phyloP scores from a whole-genome alignment of 2,113 vertebrate species.

The Neotoma lepida region DNA sequence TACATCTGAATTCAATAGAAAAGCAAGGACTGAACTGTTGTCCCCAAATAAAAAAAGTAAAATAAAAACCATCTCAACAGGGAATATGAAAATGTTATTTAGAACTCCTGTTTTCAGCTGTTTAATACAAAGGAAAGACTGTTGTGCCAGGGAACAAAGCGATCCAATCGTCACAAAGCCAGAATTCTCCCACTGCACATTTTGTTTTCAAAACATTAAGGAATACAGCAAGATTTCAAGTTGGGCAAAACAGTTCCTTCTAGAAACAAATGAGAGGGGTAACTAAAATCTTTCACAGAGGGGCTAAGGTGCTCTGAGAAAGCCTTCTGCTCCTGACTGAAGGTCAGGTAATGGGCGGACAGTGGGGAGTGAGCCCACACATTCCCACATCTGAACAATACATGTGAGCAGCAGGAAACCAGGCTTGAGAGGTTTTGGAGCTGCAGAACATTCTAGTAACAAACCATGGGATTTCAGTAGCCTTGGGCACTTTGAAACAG shows the following conservation, averaged over 20 bases:
- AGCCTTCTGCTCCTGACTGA: fast-evolving
- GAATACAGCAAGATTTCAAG: conserved; percentile 62
- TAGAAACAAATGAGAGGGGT: conserved; percentile 60
- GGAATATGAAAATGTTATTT: conserved; percentile 76
- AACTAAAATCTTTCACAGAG: conserved; percentile 27
- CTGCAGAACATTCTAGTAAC: conserved; percentile 80
- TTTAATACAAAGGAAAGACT: conserved; percentile 74
- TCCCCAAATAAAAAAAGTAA: conserved; percentile 44
- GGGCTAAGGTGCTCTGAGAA: neutral
- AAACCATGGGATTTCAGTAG: conserved; percentile 59
- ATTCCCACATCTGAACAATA: fast-evolving
- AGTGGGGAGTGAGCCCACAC: neutral
- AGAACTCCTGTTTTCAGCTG: conserved; percentile 76
- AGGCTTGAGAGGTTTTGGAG: conserved; percentile 75
- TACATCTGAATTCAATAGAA: conserved; percentile 1
- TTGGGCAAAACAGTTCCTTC: conserved; percentile 54
- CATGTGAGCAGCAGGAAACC: neutral
- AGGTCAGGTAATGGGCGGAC: neutral
- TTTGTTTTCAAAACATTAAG: conserved; percentile 78
- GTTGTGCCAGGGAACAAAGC: conserved; percentile 74
- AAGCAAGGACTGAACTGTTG: conserved; percentile 24
- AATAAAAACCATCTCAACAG: conserved; percentile 47
- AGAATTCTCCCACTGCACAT: conserved; percentile 68
- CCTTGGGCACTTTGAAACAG: conserved; percentile 69
- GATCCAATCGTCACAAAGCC: conserved; percentile 68